These are phyloP conservation scores for Falcaria lacertinaria DNA, from an alignment of 2,888 invertebrate genomes.

Conservation along the genomic window DNA sequence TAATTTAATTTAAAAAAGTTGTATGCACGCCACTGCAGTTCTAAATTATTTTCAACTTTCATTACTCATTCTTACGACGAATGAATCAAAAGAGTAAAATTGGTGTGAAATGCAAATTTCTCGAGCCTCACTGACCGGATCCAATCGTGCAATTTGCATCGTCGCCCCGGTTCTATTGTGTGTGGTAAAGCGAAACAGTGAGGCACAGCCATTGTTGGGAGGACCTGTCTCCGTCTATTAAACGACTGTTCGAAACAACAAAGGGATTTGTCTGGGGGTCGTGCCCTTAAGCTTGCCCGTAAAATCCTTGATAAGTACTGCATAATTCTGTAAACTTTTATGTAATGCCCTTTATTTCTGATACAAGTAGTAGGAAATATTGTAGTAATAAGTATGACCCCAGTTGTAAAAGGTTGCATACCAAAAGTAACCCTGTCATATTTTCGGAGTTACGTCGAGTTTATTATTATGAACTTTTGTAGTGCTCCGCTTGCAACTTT, in stretches of 20 bases:
- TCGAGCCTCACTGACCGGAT: slow-evolving; percentile 8
- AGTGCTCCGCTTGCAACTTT: too few relatives aligned
- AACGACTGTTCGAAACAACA: neutral
- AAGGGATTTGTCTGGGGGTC: neutral
- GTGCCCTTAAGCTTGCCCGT: neutral
- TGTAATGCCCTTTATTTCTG: too few relatives aligned
- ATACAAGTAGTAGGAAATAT: too few relatives aligned
- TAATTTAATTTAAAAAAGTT: neutral
- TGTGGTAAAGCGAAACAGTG: slow-evolving; percentile 14
- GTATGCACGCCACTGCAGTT: neutral
- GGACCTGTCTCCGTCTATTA: neutral
- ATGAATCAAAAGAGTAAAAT: neutral
- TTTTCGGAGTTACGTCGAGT: neutral
- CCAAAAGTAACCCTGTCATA: neutral
- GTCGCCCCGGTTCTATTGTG: slow-evolving; percentile 17
- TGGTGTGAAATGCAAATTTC: neutral
- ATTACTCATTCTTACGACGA: neutral
- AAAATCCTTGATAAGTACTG: too few relatives aligned
- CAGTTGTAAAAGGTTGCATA: neutral
- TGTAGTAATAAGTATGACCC: neutral
- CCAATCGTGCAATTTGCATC: slow-evolving; percentile 20
- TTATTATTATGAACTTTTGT: too few relatives aligned
- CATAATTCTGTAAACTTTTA: too few relatives aligned
- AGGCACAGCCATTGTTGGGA: neutral
- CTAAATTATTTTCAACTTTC: neutral